Evolutionary conservation across 2,113 vertebrate genomes (phyloP).

Genomic region (Tragelaphus buxtoni): DNA sequence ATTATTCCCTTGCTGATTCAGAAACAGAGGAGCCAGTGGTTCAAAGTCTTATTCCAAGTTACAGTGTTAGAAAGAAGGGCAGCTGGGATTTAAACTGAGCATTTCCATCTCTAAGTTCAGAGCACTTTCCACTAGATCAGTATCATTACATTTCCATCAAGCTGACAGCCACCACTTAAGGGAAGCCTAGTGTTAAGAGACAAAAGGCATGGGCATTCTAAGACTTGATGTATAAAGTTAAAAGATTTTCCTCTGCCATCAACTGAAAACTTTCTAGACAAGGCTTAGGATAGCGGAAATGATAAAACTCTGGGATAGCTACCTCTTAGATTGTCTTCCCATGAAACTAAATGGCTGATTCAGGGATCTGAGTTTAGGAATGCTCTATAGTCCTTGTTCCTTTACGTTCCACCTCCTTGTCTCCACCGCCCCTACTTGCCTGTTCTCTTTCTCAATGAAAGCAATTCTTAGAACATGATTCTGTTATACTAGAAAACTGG

Average conservation of each 20-base stretch:
- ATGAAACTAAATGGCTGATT: conserved; percentile 4
- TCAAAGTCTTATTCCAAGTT: conserved; percentile 4
- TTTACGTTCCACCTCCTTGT: neutral
- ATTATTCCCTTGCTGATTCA: neutral
- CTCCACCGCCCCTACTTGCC: neutral
- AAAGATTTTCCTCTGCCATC: neutral
- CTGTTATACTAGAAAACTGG: neutral
- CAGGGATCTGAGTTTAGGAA: neutral
- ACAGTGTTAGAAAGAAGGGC: neutral
- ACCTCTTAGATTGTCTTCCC: neutral
- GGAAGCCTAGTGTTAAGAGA: neutral
- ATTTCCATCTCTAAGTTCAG: neutral
- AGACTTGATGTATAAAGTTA: neutral
- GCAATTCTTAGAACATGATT: neutral
- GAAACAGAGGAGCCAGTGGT: neutral
- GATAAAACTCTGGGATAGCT: neutral
- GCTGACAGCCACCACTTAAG: neutral
- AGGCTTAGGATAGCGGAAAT: neutral
- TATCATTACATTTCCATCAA: conserved; percentile 6
- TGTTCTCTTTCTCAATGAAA: conserved; percentile 16
- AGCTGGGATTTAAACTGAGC: neutral
- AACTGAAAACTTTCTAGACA: conserved; percentile 10
- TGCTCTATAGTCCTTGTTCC: neutral
- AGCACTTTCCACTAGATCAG: neutral
- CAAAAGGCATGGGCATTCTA: neutral